Evolutionary conservation across 2,888 invertebrate species (phyloP), one percentile per base, ranked within the genome.

Genomic region (Drosophila algonquin): DNA sequence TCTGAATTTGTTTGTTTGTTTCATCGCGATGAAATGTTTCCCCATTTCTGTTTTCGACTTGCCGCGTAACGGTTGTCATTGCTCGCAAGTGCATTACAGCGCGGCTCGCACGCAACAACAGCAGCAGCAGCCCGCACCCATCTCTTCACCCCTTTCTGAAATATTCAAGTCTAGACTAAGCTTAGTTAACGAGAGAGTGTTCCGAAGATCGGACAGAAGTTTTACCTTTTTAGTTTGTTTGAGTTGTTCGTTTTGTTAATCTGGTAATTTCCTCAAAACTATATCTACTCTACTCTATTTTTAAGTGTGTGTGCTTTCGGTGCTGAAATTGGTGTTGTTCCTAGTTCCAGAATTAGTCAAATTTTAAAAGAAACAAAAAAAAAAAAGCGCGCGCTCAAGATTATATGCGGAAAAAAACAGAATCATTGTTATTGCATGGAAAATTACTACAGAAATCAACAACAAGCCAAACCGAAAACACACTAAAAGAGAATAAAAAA

Each of bases 381-480:
- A 21, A 21, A 71, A 64, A 45, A 48, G 54, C 54, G 55, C 74
- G 61, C 46, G 53, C 54, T 44, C 40, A 21, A 44, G 35, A 55
- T 73, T 57, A 72, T 72, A 79, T 58, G 68, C 45, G 32, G 40
- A 54, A 72, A 73, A 69, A 83, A 77, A n/a, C 40, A 72, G 69
- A 73, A 80, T 79, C 76, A 76, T 79, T 84, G 80, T 81, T 86
- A 78, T 83, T 84, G 84, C 81, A 81, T 85, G 84, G 84, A 87
- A 85, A 85, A 84, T 80, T 86, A 84, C 87, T 80, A 80, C 59
- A 77, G 59, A 83, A 76, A 87, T 75, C 77, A 76, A 65, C 63
- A 76, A 72, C 63, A 73, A 72, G 56, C 57, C 57, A 57, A 57
- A 47, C 57, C 57, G 32, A 50, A 24, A 46, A 14, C 51, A 59